A percentile compares a stretch with the other conserved stretches of the same genome.
Evolutionary conservation across 2,888 invertebrate genomes (phyloP).

Genomic region (Nematopogon swammerdamellus): DNA sequence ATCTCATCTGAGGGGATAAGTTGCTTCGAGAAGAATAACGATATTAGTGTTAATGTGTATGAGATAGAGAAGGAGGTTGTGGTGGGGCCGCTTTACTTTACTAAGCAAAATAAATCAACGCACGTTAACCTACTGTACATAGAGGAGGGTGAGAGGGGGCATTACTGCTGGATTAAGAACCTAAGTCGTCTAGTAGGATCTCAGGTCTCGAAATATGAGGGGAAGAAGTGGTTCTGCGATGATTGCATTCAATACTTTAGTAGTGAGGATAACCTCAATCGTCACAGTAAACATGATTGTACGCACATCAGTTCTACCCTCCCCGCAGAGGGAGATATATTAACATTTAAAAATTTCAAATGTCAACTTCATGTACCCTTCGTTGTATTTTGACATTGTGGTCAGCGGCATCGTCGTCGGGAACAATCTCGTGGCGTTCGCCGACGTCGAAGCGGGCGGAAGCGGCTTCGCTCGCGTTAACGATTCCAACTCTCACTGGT

Average conservation of each 20-base stretch:
- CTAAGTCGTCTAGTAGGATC: background rate
- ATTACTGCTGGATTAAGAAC: too few relatives aligned
- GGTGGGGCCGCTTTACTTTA: constrained; percentile 4
- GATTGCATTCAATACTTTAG: too few relatives aligned
- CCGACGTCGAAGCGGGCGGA: too few relatives aligned
- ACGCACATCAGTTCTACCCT: background rate
- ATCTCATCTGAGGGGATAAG: constrained; percentile 12
- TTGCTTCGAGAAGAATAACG: constrained; percentile 16
- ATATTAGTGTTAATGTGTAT: constrained; percentile 15
- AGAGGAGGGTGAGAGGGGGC: constrained; percentile 1
- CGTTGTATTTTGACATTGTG: too few relatives aligned
- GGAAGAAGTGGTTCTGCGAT: too few relatives aligned
- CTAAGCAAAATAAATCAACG: background rate
- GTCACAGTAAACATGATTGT: background rate
- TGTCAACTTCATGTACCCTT: background rate
- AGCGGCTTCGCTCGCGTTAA: too few relatives aligned
- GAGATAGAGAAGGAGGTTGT: constrained; percentile 7
- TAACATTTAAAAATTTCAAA: background rate
- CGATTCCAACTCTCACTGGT: too few relatives aligned
- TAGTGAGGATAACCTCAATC: background rate
- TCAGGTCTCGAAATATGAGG: constrained; percentile 2
- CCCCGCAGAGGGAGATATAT: background rate
- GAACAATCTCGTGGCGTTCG: too few relatives aligned
- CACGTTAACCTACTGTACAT: constrained; percentile 7
- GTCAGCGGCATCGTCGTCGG: too few relatives aligned